Conservation (phyloP, 2,113 vertebrate genomes). For the Acanthisitta chloris region DNA sequence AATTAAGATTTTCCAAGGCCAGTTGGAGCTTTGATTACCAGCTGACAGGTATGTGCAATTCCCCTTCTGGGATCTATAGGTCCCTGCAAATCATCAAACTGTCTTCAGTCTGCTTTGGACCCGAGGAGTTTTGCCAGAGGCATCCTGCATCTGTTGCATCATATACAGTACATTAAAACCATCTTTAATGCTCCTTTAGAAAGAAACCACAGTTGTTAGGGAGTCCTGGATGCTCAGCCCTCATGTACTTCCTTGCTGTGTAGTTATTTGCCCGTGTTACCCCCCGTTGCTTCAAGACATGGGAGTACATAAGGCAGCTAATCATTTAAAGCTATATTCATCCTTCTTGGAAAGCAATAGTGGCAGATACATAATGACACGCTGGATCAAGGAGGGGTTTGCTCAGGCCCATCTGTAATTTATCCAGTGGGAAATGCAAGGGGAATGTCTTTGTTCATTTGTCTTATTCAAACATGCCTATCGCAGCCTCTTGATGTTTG, state of each 20-base stretch:
- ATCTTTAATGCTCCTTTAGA: slow-evolving; percentile 67
- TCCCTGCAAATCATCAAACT: slow-evolving; percentile 76
- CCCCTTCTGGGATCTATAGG: slow-evolving; percentile 34
- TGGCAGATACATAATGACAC: slow-evolving; percentile 2
- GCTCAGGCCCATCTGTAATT: slow-evolving; percentile 34
- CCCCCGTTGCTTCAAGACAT: slow-evolving; percentile 38
- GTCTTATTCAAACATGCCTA: slow-evolving; percentile 29
- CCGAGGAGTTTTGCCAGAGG: slow-evolving; percentile 67
- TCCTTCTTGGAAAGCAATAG: slow-evolving; percentile 33
- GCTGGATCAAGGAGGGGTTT: background rate
- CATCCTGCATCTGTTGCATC: slow-evolving; percentile 65
- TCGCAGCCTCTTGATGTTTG: background rate
- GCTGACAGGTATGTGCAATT: slow-evolving; percentile 73
- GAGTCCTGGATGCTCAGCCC: slow-evolving; percentile 13
- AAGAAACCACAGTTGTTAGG: slow-evolving; percentile 62
- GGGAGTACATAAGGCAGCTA: slow-evolving; percentile 49
- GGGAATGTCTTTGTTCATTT: slow-evolving; percentile 58
- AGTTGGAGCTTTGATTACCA: slow-evolving; percentile 53
- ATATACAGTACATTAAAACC: slow-evolving; percentile 73
- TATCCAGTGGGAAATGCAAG: slow-evolving; percentile 28
- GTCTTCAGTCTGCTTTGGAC: slow-evolving; percentile 67
- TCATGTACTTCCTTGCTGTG: slow-evolving; percentile 28
- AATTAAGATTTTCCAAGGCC: slow-evolving; percentile 51
- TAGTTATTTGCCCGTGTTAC: slow-evolving; percentile 8
- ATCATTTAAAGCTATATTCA: slow-evolving; percentile 49